Percentiles rank a stretch among this genome's conserved stretches.
Evolutionary conservation across 2,888 invertebrate genomes (phyloP).

Genomic region (Lasioglossum zephyrum): DNA sequence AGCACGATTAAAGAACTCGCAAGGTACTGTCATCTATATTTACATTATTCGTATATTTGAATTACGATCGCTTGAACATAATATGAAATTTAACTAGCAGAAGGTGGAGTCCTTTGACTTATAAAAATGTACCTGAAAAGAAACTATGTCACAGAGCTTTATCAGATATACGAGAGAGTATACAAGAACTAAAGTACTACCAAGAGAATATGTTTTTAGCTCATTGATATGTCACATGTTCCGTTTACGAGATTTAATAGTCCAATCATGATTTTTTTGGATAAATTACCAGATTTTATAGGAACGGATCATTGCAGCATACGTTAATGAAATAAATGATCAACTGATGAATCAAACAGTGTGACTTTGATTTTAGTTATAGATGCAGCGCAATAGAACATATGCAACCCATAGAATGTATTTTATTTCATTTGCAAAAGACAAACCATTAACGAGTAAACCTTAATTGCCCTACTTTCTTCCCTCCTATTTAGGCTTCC

Average conservation of each 20-base stretch:
- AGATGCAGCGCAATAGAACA: background rate
- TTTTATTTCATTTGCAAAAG: too few relatives aligned
- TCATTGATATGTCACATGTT: background rate
- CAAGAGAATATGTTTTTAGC: constrained; percentile 81
- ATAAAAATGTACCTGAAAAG: constrained; percentile 85
- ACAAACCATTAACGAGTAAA: too few relatives aligned
- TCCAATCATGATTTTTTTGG: background rate
- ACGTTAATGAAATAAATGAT: background rate
- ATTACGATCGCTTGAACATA: background rate
- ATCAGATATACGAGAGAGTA: constrained; percentile 94
- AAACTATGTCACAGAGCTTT: constrained; percentile 87
- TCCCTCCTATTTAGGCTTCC: too few relatives aligned
- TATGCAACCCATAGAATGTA: too few relatives aligned
- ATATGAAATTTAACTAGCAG: constrained; percentile 42
- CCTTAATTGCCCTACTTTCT: too few relatives aligned
- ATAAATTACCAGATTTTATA: background rate
- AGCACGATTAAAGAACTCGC: constrained; percentile 94
- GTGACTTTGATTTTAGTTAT: background rate
- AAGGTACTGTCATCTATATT: constrained; percentile 73
- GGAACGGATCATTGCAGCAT: background rate
- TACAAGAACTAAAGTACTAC: constrained; percentile 93
- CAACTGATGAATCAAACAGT: background rate
- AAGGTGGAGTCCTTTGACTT: constrained; percentile 90
- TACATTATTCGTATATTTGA: constrained; percentile 11
- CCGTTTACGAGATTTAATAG: background rate